Percentiles rank a stretch among this genome's conserved stretches.
These are phyloP conservation scores for Cynaeus angustus DNA, from an alignment of 2,888 invertebrate species.

Conservation along the genomic window DNA sequence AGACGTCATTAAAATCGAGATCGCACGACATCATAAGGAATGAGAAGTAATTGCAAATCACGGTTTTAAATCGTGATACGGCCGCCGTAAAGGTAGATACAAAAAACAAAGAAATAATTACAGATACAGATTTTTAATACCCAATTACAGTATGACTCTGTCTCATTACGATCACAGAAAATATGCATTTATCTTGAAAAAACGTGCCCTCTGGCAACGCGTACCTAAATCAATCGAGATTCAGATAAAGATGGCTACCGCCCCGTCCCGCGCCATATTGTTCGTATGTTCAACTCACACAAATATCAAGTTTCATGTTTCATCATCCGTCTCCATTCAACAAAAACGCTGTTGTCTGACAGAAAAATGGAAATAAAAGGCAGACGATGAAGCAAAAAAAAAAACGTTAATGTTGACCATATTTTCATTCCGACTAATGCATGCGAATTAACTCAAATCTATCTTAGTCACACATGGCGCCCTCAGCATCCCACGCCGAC, in stretches of 20 bases:
- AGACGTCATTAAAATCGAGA: constrained; percentile 22
- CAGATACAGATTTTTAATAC: constrained; percentile 21
- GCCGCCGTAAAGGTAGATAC: constrained; percentile 13
- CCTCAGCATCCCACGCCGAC: neutral
- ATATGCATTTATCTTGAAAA: neutral
- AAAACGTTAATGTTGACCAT: constrained; percentile 1
- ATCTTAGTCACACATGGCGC: neutral
- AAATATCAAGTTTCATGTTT: constrained; percentile 42
- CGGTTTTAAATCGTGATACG: constrained; percentile 39
- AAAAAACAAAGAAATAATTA: constrained; percentile 26
- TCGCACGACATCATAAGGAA: constrained; percentile 24
- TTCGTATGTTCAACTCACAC: constrained; percentile 33
- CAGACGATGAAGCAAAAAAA: neutral
- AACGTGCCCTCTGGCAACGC: neutral
- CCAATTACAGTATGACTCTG: neutral
- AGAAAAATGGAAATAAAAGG: constrained; percentile 17
- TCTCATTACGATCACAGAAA: too few species aligned
- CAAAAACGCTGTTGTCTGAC: constrained; percentile 34
- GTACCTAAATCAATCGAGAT: neutral
- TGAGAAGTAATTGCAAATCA: constrained; percentile 38
- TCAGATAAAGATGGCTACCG: neutral
- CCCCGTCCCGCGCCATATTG: constrained; percentile 6
- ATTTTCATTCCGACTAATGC: neutral
- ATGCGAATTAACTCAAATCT: constrained; percentile 13
- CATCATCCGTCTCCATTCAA: constrained; percentile 1